Evolutionary conservation across 2,888 invertebrate species (phyloP).

Genomic region (Drosophila peninsularis): DNA sequence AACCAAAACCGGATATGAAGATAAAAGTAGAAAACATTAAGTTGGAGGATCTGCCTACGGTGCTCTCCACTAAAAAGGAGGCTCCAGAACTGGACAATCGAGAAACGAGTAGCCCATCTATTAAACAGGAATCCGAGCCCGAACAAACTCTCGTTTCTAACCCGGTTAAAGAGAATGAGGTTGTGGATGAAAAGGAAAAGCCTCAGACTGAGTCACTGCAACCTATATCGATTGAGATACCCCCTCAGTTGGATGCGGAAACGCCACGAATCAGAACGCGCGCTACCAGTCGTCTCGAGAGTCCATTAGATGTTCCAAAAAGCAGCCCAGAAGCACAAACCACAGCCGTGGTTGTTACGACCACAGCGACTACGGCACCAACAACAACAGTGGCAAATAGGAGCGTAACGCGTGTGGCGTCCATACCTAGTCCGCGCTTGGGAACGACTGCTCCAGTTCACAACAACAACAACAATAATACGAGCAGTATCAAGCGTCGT

Average conservation of each 20-base stretch:
- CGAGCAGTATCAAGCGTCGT: conserved; percentile 87
- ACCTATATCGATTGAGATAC: conserved; percentile 94
- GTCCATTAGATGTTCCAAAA: conserved; percentile 86
- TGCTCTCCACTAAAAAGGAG: conserved; percentile 46
- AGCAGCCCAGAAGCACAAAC: conserved; percentile 69
- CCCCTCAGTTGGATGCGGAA: conserved; percentile 85
- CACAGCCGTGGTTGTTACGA: conserved; percentile 25
- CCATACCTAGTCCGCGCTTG: conserved; percentile 75
- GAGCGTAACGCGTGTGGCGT: conserved; percentile 56
- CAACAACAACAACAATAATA: conserved; percentile 22
- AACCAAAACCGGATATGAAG: conserved; percentile 40
- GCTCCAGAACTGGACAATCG: conserved; percentile 9
- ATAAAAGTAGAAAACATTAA: conserved; percentile 55
- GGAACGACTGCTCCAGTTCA: conserved; percentile 53
- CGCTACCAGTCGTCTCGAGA: conserved; percentile 89
- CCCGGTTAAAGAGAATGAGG: conserved; percentile 23
- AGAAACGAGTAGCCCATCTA: neutral
- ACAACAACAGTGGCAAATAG: conserved; percentile 53
- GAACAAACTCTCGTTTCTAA: conserved; percentile 15
- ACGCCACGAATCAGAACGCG: conserved; percentile 87
- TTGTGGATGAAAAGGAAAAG: conserved; percentile 41
- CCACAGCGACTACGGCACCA: conserved; percentile 27
- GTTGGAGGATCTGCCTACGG: conserved; percentile 47
- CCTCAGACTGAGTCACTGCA: conserved; percentile 84
- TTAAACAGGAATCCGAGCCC: conserved; percentile 38